phyloP scores from a whole-genome alignment of 1,140 invertebrate genomes.

The Theocolax elegans region DNA sequence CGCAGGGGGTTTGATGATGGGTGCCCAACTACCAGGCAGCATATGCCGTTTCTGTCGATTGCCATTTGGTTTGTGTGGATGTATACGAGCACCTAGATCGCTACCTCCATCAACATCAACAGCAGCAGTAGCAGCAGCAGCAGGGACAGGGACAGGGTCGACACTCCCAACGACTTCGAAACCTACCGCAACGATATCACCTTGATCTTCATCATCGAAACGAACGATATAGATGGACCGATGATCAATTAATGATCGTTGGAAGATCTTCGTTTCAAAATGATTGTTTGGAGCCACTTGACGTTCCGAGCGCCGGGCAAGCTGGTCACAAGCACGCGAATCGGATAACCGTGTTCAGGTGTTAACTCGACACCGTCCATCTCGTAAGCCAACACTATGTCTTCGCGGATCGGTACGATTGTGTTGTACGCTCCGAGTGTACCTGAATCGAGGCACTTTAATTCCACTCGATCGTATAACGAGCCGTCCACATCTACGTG shows the following conservation, averaged over 20 bases:
- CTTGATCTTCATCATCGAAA: neutral
- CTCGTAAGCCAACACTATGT: constrained; percentile 1
- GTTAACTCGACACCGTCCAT: neutral
- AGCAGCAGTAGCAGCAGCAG: neutral
- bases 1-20: constrained; percentile 21
- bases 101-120: neutral
- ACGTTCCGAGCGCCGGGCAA: neutral
- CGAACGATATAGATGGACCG: too few species aligned
- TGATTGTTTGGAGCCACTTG: constrained; percentile 15
- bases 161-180: neutral
- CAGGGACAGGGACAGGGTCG: neutral
- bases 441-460: constrained; percentile 1
- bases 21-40: neutral
- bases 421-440: neutral
- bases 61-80: constrained; percentile 17
- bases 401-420: neutral
- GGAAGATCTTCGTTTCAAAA: neutral
- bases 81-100: neutral
- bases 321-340: neutral
- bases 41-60: constrained; percentile 23
- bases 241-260: too few species aligned
- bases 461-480: neutral
- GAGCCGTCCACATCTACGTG: too few species aligned
- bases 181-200: too few species aligned
- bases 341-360: constrained; percentile 12